These are phyloP conservation scores for Lycia hirtaria DNA, from an alignment of 2,888 invertebrate genomes.

Conservation along the genomic window DNA sequence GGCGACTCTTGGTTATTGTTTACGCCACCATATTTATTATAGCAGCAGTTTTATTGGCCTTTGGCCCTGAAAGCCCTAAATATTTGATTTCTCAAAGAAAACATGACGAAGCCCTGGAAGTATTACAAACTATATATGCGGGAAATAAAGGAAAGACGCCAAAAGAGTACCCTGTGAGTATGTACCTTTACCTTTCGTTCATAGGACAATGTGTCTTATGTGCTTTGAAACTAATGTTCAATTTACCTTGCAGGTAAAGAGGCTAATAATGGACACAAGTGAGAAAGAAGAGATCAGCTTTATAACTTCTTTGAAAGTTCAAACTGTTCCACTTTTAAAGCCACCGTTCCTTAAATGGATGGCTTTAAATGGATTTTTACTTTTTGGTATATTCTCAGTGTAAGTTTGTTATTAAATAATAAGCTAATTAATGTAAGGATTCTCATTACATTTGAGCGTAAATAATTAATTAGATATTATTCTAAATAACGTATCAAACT, in stretches of 20 bases:
- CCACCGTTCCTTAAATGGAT: conserved; percentile 84
- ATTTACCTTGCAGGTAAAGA: conserved; percentile 63
- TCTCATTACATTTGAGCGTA: too few relatives aligned
- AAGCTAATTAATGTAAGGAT: too few relatives aligned
- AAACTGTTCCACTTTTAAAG: conserved; percentile 82
- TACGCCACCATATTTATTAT: conserved; percentile 87
- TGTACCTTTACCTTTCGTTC: conserved; percentile 20
- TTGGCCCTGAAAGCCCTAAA: conserved; percentile 92
- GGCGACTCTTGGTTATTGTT: conserved; percentile 89
- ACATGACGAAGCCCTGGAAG: conserved; percentile 86
- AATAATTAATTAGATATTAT: too few relatives aligned
- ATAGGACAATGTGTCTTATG: not conserved
- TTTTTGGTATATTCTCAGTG: conserved; percentile 88
- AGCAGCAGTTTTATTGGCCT: conserved; percentile 80
- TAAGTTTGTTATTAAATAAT: too few relatives aligned
- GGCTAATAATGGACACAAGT: conserved; percentile 49
- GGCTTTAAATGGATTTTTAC: conserved; percentile 81
- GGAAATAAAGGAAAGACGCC: conserved; percentile 67
- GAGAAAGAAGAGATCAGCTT: conserved; percentile 55
- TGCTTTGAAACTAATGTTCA: not conserved
- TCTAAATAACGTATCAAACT: too few relatives aligned
- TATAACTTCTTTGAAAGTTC: conserved; percentile 72
- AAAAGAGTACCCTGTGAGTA: conserved; percentile 80
- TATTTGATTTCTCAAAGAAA: conserved; percentile 88
- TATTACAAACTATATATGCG: conserved; percentile 86